phyloP scores from a whole-genome alignment of 2,888 invertebrate genomes.

The Apamea sordens region DNA sequence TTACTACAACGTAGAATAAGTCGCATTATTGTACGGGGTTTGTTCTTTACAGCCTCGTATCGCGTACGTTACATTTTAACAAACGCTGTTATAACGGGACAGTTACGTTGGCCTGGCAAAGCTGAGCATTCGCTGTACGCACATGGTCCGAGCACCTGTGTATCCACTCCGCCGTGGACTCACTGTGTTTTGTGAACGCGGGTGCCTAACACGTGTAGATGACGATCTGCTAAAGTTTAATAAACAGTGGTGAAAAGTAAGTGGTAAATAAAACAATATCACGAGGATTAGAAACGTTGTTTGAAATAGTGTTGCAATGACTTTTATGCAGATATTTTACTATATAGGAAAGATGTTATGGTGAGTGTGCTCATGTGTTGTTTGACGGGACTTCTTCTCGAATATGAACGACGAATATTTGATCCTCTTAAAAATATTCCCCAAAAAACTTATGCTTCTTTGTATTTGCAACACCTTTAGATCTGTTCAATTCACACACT shows the following conservation, averaged over 20 bases:
- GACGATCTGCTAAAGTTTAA: conserved; percentile 2
- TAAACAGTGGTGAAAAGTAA: conserved; percentile 27
- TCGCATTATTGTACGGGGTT: conserved; percentile 63
- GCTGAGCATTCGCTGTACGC: conserved; percentile 23
- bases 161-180: background rate
- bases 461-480: background rate
- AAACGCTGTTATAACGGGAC: conserved; percentile 48
- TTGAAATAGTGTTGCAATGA: conserved; percentile 9
- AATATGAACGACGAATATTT: background rate
- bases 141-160: conserved; percentile 20
- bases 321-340: background rate
- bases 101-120: conserved; percentile 18
- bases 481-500: background rate
- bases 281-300: background rate
- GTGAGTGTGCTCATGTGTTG: conserved; percentile 17
- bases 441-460: background rate
- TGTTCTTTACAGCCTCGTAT: conserved; percentile 45
- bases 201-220: conserved; percentile 4
- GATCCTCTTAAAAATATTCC: background rate
- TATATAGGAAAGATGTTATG: background rate
- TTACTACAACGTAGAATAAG: conserved; percentile 69
- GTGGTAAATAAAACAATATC: conserved; percentile 5
- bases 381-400: background rate
- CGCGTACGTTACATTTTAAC: conserved; percentile 41
- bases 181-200: conserved; percentile 26